These are phyloP conservation scores for Melieria omissa DNA, from an alignment of 2,888 invertebrate genomes.

Conservation along the genomic window DNA sequence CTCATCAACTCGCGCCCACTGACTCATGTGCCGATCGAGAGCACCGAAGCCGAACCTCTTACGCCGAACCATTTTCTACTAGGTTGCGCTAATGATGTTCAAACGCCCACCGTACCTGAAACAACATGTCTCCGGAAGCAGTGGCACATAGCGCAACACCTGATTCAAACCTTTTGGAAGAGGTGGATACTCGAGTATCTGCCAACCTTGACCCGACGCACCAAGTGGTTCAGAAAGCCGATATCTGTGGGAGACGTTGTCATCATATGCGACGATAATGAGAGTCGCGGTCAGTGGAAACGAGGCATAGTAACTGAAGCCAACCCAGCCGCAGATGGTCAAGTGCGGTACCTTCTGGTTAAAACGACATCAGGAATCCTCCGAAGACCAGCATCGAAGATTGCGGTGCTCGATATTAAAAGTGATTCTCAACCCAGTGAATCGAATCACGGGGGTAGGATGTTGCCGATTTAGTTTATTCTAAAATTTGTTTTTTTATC, in stretches of 20 bases:
- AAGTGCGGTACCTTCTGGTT: constrained; percentile 45
- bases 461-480: too few species aligned
- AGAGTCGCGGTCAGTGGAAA: constrained; percentile 47
- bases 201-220: constrained; percentile 29
- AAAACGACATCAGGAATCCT: constrained; percentile 42
- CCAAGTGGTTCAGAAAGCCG: constrained; percentile 29
- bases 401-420: constrained; percentile 44
- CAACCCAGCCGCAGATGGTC: constrained; percentile 45
- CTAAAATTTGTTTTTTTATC: too few species aligned
- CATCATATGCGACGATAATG: constrained; percentile 44
- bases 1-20: constrained; percentile 40
- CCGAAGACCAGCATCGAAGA: constrained; percentile 44
- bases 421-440: constrained; percentile 1
- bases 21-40: constrained; percentile 38
- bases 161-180: constrained; percentile 34
- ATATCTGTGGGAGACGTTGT: constrained; percentile 37
- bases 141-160: constrained; percentile 42
- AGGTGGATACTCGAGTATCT: constrained; percentile 23
- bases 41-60: constrained; percentile 30
- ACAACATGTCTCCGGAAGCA: constrained; percentile 33
- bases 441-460: too few species aligned
- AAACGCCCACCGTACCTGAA: constrained; percentile 35
- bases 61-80: constrained; percentile 40
- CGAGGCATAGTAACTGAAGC: constrained; percentile 33
- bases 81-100: constrained; percentile 39